Conservation (phyloP, 2,888 invertebrate genomes). For the Hanleya hanleyi region DNA sequence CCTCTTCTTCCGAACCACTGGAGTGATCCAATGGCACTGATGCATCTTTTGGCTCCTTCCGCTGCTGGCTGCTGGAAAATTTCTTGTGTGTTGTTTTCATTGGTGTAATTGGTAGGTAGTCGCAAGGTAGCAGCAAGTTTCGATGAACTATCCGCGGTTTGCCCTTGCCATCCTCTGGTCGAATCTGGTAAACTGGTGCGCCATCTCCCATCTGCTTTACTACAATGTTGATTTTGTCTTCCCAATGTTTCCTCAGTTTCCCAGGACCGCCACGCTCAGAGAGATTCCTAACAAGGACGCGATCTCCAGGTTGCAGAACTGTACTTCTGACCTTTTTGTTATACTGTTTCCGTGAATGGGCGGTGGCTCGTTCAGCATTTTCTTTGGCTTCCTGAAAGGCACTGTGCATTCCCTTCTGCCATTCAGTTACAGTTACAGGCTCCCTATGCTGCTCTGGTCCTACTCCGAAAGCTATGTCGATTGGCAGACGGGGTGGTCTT, state of each 20-base stretch:
- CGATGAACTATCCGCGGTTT: slow-evolving; percentile 13
- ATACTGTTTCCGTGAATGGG: neutral
- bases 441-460: neutral
- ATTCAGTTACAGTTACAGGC: slow-evolving; percentile 5
- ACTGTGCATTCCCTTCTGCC: slow-evolving; percentile 14
- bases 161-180: slow-evolving; percentile 8
- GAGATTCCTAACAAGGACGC: slow-evolving; percentile 23
- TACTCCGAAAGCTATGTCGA: slow-evolving; percentile 22
- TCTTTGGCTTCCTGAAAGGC: slow-evolving; percentile 15
- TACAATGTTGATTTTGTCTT: slow-evolving; percentile 20
- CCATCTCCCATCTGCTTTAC: slow-evolving; percentile 9
- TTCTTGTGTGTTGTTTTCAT: neutral
- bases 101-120: neutral
- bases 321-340: neutral
- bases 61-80: neutral
- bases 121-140: slow-evolving; percentile 20
- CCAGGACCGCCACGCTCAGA: slow-evolving; percentile 17
- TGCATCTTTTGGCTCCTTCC: too few species aligned
- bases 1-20: too few species aligned
- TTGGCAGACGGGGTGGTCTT: slow-evolving; percentile 18
- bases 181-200: slow-evolving; percentile 19
- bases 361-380: neutral
- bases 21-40: too few species aligned
- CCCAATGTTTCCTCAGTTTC: slow-evolving; percentile 20
- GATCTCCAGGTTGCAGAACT: slow-evolving; percentile 12